phyloP scores from a whole-genome alignment of 1,140 invertebrate species.

The Neelides sp. region DNA sequence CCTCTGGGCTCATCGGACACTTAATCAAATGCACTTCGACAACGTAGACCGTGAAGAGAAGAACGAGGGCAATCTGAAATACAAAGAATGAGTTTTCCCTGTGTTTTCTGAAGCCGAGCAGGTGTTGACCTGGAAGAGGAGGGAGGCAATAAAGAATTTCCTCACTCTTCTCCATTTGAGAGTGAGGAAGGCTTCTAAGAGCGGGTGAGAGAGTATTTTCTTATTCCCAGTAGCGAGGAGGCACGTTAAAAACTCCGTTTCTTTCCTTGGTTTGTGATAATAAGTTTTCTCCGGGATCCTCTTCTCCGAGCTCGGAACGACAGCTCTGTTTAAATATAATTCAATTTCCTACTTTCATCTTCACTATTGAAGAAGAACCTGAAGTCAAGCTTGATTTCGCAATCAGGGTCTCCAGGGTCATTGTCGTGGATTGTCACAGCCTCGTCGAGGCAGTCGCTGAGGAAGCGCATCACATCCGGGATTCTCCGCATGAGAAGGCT shows the following conservation, averaged over 20 bases:
- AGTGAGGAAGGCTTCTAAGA: conserved; percentile 64
- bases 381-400: conserved; percentile 63
- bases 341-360: neutral
- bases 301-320: conserved; percentile 3
- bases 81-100: too few species aligned
- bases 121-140: conserved; percentile 65
- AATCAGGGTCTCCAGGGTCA: conserved; percentile 65
- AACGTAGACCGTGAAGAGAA: conserved; percentile 56
- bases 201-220: conserved; percentile 60
- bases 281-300: neutral
- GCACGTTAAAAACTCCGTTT: conserved; percentile 57
- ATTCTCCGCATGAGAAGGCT: conserved; percentile 70
- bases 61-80: conserved; percentile 37
- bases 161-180: conserved; percentile 66
- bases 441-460: conserved; percentile 51
- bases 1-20: too few species aligned
- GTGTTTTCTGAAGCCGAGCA: too few species aligned
- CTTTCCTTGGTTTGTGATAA: conserved; percentile 36
- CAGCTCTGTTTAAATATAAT: neutral
- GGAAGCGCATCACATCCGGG: conserved; percentile 36
- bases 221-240: conserved; percentile 61
- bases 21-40: conserved; percentile 39
- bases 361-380: conserved; percentile 2
- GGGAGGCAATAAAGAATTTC: conserved; percentile 64
- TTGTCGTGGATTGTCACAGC: conserved; percentile 61